Evolutionary conservation across 1,140 invertebrate genomes (phyloP).

Genomic region (Saxidomus purpurata): DNA sequence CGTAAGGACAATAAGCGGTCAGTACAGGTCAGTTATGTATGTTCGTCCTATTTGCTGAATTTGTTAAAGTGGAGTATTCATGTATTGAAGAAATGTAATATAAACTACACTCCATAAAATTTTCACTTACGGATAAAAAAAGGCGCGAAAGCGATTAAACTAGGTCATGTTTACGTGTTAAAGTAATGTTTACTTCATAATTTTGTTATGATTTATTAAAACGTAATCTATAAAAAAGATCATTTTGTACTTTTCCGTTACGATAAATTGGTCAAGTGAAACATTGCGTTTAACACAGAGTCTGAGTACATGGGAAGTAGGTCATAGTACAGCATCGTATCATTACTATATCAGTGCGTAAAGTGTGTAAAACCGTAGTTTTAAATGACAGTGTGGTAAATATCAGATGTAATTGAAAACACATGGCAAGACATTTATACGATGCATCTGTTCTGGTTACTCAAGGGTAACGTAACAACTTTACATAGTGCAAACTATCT

Average conservation of each 20-base stretch:
- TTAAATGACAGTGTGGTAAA: slow-evolving; percentile 9
- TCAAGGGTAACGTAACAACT: neutral
- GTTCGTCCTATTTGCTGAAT: too few species aligned
- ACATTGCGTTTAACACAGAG: neutral
- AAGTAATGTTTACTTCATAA: neutral
- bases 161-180: neutral
- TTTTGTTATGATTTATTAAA: too few species aligned
- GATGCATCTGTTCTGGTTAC: neutral
- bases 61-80: too few species aligned
- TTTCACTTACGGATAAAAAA: too few species aligned
- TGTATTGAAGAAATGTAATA: too few species aligned
- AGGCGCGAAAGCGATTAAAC: too few species aligned
- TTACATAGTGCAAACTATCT: too few species aligned
- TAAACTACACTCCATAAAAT: too few species aligned
- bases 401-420: slow-evolving; percentile 14
- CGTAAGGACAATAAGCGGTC: neutral
- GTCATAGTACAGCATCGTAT: slow-evolving; percentile 2
- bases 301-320: neutral
- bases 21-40: neutral
- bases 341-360: slow-evolving; percentile 1
- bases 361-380: neutral
- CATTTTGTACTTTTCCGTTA: neutral
- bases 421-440: neutral
- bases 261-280: neutral
- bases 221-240: too few species aligned